phyloP scores from a whole-genome alignment of 1,140 invertebrate species.

The Arion vulgaris region DNA sequence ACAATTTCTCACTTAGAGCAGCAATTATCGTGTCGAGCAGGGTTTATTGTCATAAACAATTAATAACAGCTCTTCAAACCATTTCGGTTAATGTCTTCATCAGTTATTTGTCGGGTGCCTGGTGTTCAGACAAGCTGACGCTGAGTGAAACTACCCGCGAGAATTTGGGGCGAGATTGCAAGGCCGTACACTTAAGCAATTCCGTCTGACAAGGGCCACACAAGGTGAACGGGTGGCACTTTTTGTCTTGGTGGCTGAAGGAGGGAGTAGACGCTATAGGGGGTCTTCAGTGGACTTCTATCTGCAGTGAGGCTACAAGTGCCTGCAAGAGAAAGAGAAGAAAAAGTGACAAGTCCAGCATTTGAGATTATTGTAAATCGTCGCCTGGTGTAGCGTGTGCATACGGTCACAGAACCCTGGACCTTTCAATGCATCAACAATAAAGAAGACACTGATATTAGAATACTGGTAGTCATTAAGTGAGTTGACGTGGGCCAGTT shows the following conservation, averaged over 20 bases:
- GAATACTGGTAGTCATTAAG: slow-evolving; percentile 34
- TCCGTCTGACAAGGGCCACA: slow-evolving; percentile 25
- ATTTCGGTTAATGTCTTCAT: slow-evolving; percentile 19
- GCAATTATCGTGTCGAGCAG: slow-evolving; percentile 37
- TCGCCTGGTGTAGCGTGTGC: neutral
- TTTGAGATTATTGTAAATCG: neutral
- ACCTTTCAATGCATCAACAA: neutral
- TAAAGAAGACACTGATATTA: slow-evolving; percentile 35
- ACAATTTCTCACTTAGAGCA: slow-evolving; percentile 19
- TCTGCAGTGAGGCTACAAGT: neutral
- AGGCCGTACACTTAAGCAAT: neutral
- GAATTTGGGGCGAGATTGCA: neutral
- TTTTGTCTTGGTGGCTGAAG: slow-evolving; percentile 34
- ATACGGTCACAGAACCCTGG: neutral
- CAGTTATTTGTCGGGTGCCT: slow-evolving; percentile 6
- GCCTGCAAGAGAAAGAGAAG: neutral
- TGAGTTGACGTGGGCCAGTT: slow-evolving; percentile 24
- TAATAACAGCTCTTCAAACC: slow-evolving; percentile 40
- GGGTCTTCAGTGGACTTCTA: neutral
- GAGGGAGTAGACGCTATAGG: neutral
- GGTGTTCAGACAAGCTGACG: slow-evolving; percentile 21
- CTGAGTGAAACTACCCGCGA: neutral
- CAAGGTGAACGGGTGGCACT: slow-evolving; percentile 35
- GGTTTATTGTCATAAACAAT: slow-evolving; percentile 40
- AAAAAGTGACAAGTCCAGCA: neutral